Evolutionary conservation across 2,797 vertebrate genomes (phyloP).

Genomic region (Xenopus petersii): DNA sequence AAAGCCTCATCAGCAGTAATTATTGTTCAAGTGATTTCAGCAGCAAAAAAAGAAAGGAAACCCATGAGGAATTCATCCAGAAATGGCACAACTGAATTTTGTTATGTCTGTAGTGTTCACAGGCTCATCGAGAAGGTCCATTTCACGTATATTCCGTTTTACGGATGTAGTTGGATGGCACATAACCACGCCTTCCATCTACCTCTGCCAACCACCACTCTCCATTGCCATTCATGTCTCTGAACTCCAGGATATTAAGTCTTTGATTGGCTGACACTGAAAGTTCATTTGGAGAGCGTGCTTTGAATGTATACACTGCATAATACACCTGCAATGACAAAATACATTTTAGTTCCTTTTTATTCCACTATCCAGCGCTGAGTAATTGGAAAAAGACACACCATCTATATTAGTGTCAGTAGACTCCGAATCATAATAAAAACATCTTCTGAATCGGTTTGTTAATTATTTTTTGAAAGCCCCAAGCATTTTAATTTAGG

Average conservation of each 20-base stretch:
- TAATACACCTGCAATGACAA: constrained; percentile 82
- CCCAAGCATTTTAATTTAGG: too few relatives aligned
- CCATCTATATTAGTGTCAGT: too few relatives aligned
- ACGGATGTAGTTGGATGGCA: constrained; percentile 95
- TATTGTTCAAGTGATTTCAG: constrained; percentile 32
- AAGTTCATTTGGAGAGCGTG: constrained; percentile 89
- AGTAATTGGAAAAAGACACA: too few relatives aligned
- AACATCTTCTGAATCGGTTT: too few relatives aligned
- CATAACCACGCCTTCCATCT: constrained; percentile 81
- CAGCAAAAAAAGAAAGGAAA: constrained; percentile 16
- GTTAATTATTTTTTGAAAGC: too few relatives aligned
- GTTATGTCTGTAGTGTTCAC: not conserved
- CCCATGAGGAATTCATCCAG: constrained; percentile 11
- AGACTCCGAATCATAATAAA: too few relatives aligned
- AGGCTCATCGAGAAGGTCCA: not conserved
- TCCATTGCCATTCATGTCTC: constrained; percentile 88
- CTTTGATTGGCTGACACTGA: constrained; percentile 87
- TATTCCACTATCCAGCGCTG: too few relatives aligned
- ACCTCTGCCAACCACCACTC: constrained; percentile 98
- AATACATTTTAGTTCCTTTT: not conserved
- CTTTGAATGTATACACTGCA: constrained; percentile 88
- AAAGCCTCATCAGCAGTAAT: constrained; percentile 33
- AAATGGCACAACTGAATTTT: constrained; percentile 25
- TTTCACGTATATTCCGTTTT: constrained; percentile 96
- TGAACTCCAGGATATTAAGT: constrained; percentile 88